Conservation (phyloP, 2,888 invertebrate genomes). For the Ypsolopha scabrella region DNA sequence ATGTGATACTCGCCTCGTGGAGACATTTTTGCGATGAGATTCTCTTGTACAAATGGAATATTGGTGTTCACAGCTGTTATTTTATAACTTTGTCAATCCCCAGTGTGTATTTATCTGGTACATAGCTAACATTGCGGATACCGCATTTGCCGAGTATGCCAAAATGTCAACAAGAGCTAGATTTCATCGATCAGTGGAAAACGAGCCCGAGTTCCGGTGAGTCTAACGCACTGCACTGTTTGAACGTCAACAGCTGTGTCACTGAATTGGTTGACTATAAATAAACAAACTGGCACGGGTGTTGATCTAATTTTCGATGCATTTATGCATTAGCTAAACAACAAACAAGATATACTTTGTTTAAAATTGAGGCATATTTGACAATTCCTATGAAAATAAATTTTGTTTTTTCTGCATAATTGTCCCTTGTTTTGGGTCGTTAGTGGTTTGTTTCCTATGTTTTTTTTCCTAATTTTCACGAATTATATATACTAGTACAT, state of each 20-base stretch:
- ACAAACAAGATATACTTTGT: too few relatives aligned
- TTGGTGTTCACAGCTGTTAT: slow-evolving; percentile 43
- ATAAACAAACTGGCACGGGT: slow-evolving; percentile 9
- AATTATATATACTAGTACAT: too few relatives aligned
- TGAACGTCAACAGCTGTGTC: slow-evolving; percentile 4
- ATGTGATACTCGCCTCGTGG: slow-evolving; percentile 32
- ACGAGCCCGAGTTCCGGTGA: not conserved
- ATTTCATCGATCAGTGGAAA: not conserved
- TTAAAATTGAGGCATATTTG: too few relatives aligned
- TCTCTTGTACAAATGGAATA: slow-evolving; percentile 34
- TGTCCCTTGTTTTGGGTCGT: too few relatives aligned
- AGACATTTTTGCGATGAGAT: slow-evolving; percentile 30
- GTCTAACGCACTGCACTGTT: not conserved
- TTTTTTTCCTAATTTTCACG: too few relatives aligned
- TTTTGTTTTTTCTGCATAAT: too few relatives aligned
- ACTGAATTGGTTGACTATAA: slow-evolving; percentile 15
- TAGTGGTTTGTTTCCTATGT: too few relatives aligned
- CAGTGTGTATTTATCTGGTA: slow-evolving; percentile 24
- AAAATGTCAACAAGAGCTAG: too few relatives aligned
- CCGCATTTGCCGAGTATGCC: not conserved
- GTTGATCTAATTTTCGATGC: not conserved
- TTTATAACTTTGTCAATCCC: slow-evolving; percentile 27
- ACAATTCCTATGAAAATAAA: too few relatives aligned
- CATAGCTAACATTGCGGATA: slow-evolving; percentile 22
- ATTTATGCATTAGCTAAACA: too few relatives aligned